Percentiles rank a stretch among this genome's conserved stretches.
These are phyloP conservation scores for Opisthograptis luteolata DNA, from an alignment of 2,888 invertebrate species.

Conservation along the genomic window DNA sequence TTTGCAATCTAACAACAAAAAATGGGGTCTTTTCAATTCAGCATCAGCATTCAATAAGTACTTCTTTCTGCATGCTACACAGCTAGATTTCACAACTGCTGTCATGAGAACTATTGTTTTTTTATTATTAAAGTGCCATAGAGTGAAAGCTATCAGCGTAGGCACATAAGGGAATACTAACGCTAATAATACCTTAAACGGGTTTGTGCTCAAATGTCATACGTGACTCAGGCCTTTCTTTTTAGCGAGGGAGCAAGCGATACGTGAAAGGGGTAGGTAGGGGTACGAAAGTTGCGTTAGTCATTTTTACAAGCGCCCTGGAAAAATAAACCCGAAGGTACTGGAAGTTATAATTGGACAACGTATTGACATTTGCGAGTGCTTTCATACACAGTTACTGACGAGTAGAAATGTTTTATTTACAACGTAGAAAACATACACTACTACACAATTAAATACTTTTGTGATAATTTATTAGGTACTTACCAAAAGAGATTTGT, in stretches of 20 bases:
- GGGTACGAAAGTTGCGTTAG: conserved; percentile 13
- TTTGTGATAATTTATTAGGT: no score
- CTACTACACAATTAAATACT: no score
- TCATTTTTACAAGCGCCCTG: conserved; percentile 10
- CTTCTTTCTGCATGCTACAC: no score
- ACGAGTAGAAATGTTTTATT: conserved; percentile 12
- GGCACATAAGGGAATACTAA: not conserved
- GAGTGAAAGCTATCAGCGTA: not conserved
- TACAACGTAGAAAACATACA: no score
- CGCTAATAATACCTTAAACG: conserved; percentile 7
- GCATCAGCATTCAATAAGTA: no score
- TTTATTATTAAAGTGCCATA: no score
- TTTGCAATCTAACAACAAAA: no score
- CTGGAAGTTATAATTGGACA: conserved; percentile 34
- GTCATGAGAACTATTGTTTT: no score
- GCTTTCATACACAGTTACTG: conserved; percentile 24
- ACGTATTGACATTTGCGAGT: conserved; percentile 25
- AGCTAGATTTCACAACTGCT: no score
- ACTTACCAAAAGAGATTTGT: no score
- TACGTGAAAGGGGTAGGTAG: no score
- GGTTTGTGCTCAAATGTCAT: conserved; percentile 10
- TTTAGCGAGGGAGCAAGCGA: conserved; percentile 20
- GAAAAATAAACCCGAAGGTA: conserved; percentile 17
- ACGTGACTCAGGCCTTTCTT: conserved; percentile 20
- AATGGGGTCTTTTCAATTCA: no score